phyloP scores from a whole-genome alignment of 2,113 vertebrate genomes.

The Ochotona curzoniae region DNA sequence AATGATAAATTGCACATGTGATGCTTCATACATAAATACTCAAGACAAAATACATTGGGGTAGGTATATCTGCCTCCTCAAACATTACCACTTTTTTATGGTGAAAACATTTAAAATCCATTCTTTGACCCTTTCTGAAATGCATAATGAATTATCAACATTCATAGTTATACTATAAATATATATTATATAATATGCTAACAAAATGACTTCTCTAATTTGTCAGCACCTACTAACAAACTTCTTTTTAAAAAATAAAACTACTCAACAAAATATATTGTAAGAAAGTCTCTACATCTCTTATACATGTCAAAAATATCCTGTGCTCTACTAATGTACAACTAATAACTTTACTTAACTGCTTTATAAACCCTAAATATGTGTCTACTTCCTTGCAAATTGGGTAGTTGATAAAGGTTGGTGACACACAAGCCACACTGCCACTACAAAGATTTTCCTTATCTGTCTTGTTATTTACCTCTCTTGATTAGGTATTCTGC shows the following conservation, averaged over 20 bases:
- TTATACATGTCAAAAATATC: neutral
- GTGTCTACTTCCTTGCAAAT: constrained; percentile 25
- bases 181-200: neutral
- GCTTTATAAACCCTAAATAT: neutral
- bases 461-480: neutral
- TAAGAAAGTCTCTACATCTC: constrained; percentile 30
- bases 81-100: neutral
- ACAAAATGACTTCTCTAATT: neutral
- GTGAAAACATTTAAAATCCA: neutral
- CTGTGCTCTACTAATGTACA: neutral
- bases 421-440: neutral
- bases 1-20: neutral
- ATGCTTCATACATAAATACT: neutral
- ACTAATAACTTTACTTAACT: neutral
- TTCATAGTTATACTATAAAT: too few relatives aligned
- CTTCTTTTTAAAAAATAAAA: neutral
- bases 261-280: constrained; percentile 1
- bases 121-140: neutral
- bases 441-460: constrained; percentile 29
- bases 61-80: neutral
- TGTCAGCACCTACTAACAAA: neutral
- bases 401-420: neutral
- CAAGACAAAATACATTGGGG: neutral
- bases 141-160: neutral
- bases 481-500: constrained; percentile 48